Evolutionary conservation across 1,140 invertebrate genomes (phyloP), one percentile per base, ranked within the genome.

Genomic region (Drosophila equinoxialis): DNA sequence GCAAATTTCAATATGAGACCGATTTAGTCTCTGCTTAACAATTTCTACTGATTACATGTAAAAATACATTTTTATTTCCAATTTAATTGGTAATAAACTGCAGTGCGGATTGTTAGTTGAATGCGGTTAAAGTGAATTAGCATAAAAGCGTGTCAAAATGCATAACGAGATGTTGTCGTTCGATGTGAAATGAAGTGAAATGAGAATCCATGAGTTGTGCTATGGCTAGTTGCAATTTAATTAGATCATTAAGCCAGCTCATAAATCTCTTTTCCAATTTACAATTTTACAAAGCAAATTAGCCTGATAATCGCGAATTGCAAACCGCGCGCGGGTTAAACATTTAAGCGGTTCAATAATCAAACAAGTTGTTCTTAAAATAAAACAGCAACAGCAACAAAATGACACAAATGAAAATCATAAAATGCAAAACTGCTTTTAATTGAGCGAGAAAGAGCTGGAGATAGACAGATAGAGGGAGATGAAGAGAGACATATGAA

Each of bases 321-420:
- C 60, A 62, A 62, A 62, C 45, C 60, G 60, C 17, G 17, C 30
- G 55, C 35, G 37, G 39, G 59, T 61, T 61, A 61, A 61, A 61
- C 39, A 61, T 26, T 62, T 62, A 45, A 30, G 55, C 59, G 42
- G 48, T 35, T 67, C 70, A 62, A 63, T 67, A 72, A 72, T 67
- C 70, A 72, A 72, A 72, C 70, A 67, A 72, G 20, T 67, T 45
- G 69, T 71, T 65, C 55, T 41, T 39, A 33, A 71, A 51, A 51
- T 48, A 59, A 59, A 35, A 58, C 30, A 61, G 65, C 30, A 58
- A 14, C 72, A 60, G 26, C 20, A 20, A 61, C 59, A 66, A 77
- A 77, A 72, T 72, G 75, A 72, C 57, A 59, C 57, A 39, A 48
- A 74, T 68, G 74, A 75, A 67, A 45, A 62, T 42, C 60, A 62